Evolutionary conservation across 2,797 vertebrate genomes (phyloP).

Genomic region (Agapornis canus): DNA sequence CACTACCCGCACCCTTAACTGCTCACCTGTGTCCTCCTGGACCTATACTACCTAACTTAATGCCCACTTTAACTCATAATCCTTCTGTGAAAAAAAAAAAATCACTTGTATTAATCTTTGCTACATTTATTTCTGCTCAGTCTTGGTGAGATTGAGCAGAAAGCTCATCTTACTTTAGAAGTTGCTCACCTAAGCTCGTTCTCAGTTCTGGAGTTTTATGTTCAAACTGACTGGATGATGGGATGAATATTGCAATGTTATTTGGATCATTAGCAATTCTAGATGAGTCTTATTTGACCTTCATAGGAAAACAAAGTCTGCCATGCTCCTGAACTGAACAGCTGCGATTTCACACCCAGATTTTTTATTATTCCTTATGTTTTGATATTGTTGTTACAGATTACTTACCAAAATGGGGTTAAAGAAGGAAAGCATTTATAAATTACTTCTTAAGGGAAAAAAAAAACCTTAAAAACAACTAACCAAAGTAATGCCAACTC

Average conservation of each 20-base stretch:
- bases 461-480: not conserved
- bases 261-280: not conserved
- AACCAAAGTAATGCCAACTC: not conserved
- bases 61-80: not conserved
- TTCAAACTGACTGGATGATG: not conserved
- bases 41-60: not conserved
- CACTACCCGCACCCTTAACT: not conserved
- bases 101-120: not conserved
- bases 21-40: not conserved
- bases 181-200: fast-evolving
- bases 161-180: not conserved
- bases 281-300: not conserved
- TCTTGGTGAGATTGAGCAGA: not conserved
- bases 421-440: not conserved
- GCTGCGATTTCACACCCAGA: not conserved
- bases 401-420: not conserved
- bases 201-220: not conserved
- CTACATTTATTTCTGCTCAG: fast-evolving
- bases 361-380: not conserved
- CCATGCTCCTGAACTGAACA: not conserved
- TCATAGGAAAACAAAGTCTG: not conserved
- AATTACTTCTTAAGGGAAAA: not conserved
- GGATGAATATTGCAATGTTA: not conserved
- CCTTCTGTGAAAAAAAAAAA: not conserved
- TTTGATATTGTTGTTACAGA: not conserved